Conservation (phyloP, 2,113 vertebrate species). For the Podarcis muralis region DNA sequence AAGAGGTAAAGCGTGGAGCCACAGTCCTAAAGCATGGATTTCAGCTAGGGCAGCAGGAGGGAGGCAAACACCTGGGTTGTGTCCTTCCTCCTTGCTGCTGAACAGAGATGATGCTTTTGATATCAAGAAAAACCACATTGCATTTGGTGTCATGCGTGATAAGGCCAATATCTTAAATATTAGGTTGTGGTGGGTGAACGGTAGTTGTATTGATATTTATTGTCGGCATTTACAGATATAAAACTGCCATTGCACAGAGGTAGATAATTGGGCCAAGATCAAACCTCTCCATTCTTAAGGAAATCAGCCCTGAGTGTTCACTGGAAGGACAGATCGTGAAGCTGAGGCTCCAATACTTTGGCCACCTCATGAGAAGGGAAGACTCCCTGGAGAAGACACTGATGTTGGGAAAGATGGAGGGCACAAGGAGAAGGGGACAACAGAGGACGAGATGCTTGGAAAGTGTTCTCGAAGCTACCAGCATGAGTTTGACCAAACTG, state of each 20-base stretch:
- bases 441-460: too few relatives aligned
- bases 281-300: too few relatives aligned
- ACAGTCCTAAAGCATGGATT: neutral
- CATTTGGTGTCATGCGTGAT: neutral
- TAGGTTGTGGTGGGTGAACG: neutral
- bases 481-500: too few relatives aligned
- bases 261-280: neutral
- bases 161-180: neutral
- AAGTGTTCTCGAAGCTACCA: too few relatives aligned
- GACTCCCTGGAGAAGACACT: too few relatives aligned
- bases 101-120: neutral
- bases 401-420: too few relatives aligned
- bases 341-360: too few relatives aligned
- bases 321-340: too few relatives aligned
- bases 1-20: neutral
- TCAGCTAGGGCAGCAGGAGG: too few relatives aligned
- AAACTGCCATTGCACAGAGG: neutral
- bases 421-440: too few relatives aligned
- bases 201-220: neutral
- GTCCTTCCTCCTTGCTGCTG: neutral
- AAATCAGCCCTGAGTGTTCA: too few relatives aligned
- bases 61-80: neutral
- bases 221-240: neutral
- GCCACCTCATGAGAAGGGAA: too few relatives aligned
- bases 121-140: neutral